Base-by-base conservation (phyloP, 53 echinoderm and acorn worm genomes). In the Paracentrotus lividus region DNA sequence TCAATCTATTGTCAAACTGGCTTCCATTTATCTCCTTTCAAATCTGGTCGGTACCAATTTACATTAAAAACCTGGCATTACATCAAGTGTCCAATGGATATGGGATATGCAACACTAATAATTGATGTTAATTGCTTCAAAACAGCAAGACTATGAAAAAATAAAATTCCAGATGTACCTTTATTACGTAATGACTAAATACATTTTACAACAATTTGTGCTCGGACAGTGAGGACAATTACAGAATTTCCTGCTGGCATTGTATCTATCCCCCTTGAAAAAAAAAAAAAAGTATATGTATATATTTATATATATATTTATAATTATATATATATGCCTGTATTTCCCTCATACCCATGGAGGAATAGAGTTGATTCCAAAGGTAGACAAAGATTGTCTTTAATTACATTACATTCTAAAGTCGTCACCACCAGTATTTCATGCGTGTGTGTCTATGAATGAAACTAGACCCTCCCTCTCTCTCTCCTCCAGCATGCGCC, bases 291-390 rank as follows among this genome's bases (percentile, higher is more conserved):
- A 47, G 47, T 77, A 77, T 77, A 77, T 67, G 32, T 77, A 14
- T 42, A 76, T 20, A 45, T 47, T 45, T 78, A 47, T 8, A n/a
- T n/a, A 72, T n/a, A 81, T 81, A 81, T 81, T 45, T 77, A 77
- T 77, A 77, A 31, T 31, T 77, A 14, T 42, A 76, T 20, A 45
- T 47, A 78, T 78, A 47, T 8, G 81, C 81, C 81, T 81, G 44
- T 45, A 81, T 47, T n/a, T 81, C 44, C 81, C 81, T 45, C 81
- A 26, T 26, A 3, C 27, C 21, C n/a, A 0, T 45, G 44, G 81
- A 81, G 81, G 81, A 45, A 24, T 81, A 81, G 81, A 81, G 81
- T 81, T 81, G 81, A 44, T 81, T 81, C 47, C 81, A n/a, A n/a
- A 81, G 49, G 27, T 81, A 81, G 45, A 47, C 26, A 2, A 14